Conservation (phyloP, 2,797 vertebrate genomes). For the Hemibagrus guttatus region DNA sequence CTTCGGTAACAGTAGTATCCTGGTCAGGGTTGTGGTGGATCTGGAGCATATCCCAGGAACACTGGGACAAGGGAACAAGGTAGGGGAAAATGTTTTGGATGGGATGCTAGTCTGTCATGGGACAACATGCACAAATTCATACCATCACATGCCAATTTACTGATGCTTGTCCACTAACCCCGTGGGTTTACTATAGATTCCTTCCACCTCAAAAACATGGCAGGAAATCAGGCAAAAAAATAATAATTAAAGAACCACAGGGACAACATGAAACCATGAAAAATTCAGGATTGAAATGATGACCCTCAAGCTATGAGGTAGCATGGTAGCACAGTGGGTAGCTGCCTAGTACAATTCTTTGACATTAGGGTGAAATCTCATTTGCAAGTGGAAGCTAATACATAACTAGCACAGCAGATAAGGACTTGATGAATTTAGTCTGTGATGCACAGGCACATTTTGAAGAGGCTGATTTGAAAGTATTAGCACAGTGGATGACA, state of each 20-base stretch:
- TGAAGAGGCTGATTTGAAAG: not conserved
- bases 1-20: not conserved
- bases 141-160: not conserved
- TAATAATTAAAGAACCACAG: not conserved
- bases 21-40: not conserved
- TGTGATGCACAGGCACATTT: not conserved
- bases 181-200: too few species aligned
- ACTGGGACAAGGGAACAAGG: not conserved
- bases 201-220: too few species aligned
- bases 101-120: not conserved
- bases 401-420: not conserved
- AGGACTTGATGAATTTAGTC: not conserved
- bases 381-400: not conserved
- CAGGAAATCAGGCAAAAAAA: not conserved
- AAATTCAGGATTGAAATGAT: not conserved
- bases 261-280: not conserved
- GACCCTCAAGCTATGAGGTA: not conserved
- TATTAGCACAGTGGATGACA: not conserved
- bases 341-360: not conserved
- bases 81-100: not conserved
- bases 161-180: not conserved
- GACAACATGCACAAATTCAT: not conserved
- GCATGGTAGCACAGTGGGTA: not conserved
- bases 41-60: not conserved
- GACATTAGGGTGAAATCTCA: conserved; percentile 2